phyloP scores from a whole-genome alignment of 2,888 invertebrate genomes.

The Meghimatium bilineatum region DNA sequence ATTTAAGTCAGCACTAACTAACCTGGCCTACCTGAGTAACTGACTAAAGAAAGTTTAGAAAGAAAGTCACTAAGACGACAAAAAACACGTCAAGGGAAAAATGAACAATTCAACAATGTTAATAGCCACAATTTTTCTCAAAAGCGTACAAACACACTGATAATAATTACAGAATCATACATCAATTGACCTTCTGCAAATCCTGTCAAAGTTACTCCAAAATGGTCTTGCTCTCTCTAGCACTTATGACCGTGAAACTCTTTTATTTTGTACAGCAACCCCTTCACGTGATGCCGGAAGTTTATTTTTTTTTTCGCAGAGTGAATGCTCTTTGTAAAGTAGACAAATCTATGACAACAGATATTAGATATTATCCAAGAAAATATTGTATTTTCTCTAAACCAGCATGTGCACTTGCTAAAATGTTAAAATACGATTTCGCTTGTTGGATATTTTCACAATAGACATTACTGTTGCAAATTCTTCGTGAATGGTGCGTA shows the following conservation, averaged over 20 bases:
- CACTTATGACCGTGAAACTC: not conserved
- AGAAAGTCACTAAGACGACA: too few relatives aligned
- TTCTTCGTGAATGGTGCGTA: slow-evolving; percentile 11
- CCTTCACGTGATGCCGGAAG: slow-evolving; percentile 49
- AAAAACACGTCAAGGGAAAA: too few relatives aligned
- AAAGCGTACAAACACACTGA: not conserved
- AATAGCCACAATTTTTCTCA: not conserved
- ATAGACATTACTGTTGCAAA: not conserved
- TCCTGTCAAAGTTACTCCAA: not conserved
- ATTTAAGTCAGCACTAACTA: too few relatives aligned
- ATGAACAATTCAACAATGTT: too few relatives aligned
- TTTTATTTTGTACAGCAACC: slow-evolving; percentile 25
- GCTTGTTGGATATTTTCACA: not conserved
- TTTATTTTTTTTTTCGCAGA: not conserved
- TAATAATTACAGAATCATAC: not conserved
- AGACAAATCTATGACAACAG: slow-evolving; percentile 47
- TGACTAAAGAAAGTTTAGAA: too few relatives aligned
- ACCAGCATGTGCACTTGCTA: slow-evolving; percentile 2
- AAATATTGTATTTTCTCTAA: not conserved
- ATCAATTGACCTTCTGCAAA: not conserved
- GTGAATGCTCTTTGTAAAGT: slow-evolving; percentile 35
- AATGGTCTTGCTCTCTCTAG: too few relatives aligned
- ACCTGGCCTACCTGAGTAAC: too few relatives aligned
- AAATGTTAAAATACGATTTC: not conserved
- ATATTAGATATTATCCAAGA: slow-evolving; percentile 8